These are phyloP conservation scores for Ctenopoma multispine DNA, from an alignment of 2,797 vertebrate genomes.

Conservation along the genomic window DNA sequence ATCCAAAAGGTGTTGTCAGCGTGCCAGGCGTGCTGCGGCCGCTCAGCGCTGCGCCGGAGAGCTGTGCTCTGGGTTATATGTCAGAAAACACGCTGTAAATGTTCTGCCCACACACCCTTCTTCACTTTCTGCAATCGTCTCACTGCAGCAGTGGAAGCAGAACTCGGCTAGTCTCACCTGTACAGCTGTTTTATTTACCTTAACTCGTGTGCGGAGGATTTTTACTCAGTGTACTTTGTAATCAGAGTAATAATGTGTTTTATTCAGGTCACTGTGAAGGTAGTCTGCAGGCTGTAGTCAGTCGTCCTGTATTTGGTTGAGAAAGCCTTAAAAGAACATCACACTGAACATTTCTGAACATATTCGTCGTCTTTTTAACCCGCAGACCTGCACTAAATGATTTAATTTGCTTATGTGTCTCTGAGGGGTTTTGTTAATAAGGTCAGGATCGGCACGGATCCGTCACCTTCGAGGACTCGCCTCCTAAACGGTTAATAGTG, in stretches of 20 bases:
- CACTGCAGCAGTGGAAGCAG: too few species aligned
- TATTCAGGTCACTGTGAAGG: too few species aligned
- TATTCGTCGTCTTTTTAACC: background rate
- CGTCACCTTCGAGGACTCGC: slow-evolving; percentile 16
- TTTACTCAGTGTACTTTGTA: too few species aligned
- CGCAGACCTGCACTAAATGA: background rate
- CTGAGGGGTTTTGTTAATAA: background rate
- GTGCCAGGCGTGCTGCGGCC: slow-evolving; percentile 18
- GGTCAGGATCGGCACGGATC: slow-evolving; percentile 14
- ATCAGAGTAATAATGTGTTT: too few species aligned
- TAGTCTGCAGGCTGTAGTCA: too few species aligned
- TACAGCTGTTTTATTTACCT: too few species aligned
- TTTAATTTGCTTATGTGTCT: background rate
- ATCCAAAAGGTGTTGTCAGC: slow-evolving; percentile 63
- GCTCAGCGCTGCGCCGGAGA: background rate
- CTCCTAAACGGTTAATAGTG: slow-evolving; percentile 19
- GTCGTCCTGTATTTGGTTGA: background rate
- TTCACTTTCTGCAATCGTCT: too few species aligned
- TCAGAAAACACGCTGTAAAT: background rate
- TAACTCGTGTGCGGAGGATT: too few species aligned
- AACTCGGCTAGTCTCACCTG: too few species aligned
- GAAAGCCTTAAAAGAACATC: background rate
- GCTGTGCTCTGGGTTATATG: background rate
- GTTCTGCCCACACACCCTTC: background rate
- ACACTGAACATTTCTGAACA: too few species aligned